Evolutionary conservation across 2,888 invertebrate species (phyloP).

Genomic region (Lepetodrilus schrolli): DNA sequence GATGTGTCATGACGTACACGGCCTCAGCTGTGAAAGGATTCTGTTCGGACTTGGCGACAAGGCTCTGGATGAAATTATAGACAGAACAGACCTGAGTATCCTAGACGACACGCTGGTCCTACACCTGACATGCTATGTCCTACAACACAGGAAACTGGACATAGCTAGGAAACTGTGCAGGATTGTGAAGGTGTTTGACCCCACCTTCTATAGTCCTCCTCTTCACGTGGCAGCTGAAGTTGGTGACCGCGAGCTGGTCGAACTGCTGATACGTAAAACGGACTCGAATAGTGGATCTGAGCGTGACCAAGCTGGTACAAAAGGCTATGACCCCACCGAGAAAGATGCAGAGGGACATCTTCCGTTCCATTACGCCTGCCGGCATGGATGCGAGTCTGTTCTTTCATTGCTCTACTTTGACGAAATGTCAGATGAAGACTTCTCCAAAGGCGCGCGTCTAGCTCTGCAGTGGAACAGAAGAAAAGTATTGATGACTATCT

Average conservation of each 20-base stretch:
- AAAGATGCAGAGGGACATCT: slow-evolving; percentile 40
- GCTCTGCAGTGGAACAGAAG: slow-evolving; percentile 36
- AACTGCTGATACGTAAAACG: neutral
- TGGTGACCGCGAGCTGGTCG: slow-evolving; percentile 36
- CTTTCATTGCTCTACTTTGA: slow-evolving; percentile 32
- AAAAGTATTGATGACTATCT: slow-evolving; percentile 27
- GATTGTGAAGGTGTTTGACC: slow-evolving; percentile 27
- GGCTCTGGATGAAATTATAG: slow-evolving; percentile 36
- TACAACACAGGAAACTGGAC: slow-evolving; percentile 26
- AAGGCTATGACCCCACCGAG: slow-evolving; percentile 19
- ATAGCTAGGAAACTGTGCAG: slow-evolving; percentile 32
- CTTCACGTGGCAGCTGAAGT: slow-evolving; percentile 41
- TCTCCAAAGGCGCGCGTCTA: slow-evolving; percentile 41
- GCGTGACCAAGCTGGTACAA: neutral
- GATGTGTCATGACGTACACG: slow-evolving; percentile 35
- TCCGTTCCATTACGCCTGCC: slow-evolving; percentile 51
- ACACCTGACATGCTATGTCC: slow-evolving; percentile 30
- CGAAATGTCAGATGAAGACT: slow-evolving; percentile 38
- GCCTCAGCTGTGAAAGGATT: slow-evolving; percentile 42
- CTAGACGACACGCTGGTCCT: slow-evolving; percentile 37
- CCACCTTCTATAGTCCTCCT: slow-evolving; percentile 35
- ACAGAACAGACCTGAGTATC: slow-evolving; percentile 37
- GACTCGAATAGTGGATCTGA: neutral
- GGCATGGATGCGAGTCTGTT: slow-evolving; percentile 34
- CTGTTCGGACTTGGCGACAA: slow-evolving; percentile 32